Percentiles rank a stretch among this genome's conserved stretches.
Evolutionary conservation across 64 coral and sea anemone genomes (phyloP).

Genomic region (Actinia tenebrosa): DNA sequence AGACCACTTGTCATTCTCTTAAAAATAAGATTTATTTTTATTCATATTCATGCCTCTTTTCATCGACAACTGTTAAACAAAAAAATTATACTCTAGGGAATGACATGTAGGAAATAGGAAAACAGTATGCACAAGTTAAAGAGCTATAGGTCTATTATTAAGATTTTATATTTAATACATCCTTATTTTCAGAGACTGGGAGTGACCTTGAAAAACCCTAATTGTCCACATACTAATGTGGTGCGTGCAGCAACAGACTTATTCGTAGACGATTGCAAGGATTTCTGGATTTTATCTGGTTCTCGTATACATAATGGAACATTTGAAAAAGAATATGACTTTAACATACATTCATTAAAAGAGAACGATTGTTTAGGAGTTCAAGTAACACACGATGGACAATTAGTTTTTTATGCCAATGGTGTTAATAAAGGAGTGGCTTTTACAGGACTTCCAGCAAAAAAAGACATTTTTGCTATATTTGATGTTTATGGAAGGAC

Average conservation of each 20-base stretch:
- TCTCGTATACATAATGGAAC: constrained; percentile 87
- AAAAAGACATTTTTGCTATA: constrained; percentile 84
- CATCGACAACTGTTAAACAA: no score
- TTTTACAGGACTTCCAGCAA: constrained; percentile 68
- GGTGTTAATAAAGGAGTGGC: constrained; percentile 73
- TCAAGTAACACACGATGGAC: constrained; percentile 66
- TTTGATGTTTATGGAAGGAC: constrained; percentile 99
- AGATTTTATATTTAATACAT: neutral
- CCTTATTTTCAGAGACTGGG: constrained; percentile 80
- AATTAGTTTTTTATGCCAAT: constrained; percentile 86
- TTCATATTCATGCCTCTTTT: no score
- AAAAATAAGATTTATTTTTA: no score
- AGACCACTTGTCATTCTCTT: no score
- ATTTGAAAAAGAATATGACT: constrained; percentile 84
- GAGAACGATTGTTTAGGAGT: constrained; percentile 73
- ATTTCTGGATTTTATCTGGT: constrained; percentile 94
- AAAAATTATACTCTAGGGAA: no score
- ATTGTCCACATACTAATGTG: constrained; percentile 62
- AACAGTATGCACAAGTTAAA: no score
- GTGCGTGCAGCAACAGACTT: constrained; percentile 91
- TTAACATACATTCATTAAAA: constrained; percentile 89
- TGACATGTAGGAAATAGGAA: no score
- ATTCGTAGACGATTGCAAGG: constrained; percentile 71
- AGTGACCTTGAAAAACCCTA: constrained; percentile 82
- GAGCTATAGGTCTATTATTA: no score